Conservation (phyloP, 2,113 vertebrate species). For the Phoenicopterus ruber region DNA sequence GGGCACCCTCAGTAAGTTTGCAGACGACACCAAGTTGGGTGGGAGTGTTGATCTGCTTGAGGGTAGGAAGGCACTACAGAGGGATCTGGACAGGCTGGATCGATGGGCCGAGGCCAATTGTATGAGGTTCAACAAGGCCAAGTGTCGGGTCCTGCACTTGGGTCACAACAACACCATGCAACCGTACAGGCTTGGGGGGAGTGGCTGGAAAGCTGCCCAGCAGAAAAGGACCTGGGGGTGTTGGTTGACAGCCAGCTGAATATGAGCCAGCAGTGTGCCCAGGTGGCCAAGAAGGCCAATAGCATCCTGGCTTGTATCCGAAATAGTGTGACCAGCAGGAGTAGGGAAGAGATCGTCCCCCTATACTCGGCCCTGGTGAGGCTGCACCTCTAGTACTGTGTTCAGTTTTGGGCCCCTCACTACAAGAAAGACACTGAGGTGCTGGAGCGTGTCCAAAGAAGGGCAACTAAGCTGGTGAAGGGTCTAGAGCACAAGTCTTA, state of each 20-base stretch:
- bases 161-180: not conserved
- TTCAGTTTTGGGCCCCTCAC: not conserved
- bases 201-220: no score
- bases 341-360: accelerated
- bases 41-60: not conserved
- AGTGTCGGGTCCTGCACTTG: not conserved
- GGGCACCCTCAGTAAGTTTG: not conserved
- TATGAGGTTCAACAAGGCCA: not conserved
- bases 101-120: accelerated
- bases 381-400: not conserved
- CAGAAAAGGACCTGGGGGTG: no score
- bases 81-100: not conserved
- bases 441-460: not conserved
- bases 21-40: not conserved
- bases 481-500: not conserved
- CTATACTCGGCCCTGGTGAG: not conserved
- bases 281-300: no score
- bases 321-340: not conserved
- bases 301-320: no score
- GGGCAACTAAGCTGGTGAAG: not conserved
- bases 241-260: no score
- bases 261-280: no score
- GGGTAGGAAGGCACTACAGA: not conserved
- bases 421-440: no score
- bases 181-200: no score